A percentile compares a stretch with the other conserved stretches of the same genome.
Evolutionary conservation across 2,888 invertebrate species (phyloP).

Genomic region (Dusona sp.): DNA sequence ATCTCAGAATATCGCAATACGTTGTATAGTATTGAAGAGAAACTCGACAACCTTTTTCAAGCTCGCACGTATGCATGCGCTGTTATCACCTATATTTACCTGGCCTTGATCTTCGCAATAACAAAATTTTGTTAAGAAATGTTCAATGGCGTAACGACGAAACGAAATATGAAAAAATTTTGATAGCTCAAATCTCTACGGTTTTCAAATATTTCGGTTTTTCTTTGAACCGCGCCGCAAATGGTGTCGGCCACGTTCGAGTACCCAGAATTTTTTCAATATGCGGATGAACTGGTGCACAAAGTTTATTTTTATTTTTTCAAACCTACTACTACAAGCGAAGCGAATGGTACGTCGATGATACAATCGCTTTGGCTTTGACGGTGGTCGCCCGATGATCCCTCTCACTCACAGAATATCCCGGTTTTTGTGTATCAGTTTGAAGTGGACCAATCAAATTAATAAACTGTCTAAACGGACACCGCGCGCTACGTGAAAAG

Average conservation of each 20-base stretch:
- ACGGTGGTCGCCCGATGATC: slow-evolving; percentile 64
- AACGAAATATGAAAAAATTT: neutral
- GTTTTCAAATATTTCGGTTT: slow-evolving; percentile 2
- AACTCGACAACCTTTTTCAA: neutral
- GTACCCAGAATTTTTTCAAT: slow-evolving; percentile 32
- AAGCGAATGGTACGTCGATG: slow-evolving; percentile 51
- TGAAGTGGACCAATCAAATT: slow-evolving; percentile 82
- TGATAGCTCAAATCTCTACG: neutral
- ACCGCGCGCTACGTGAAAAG: slow-evolving; percentile 64
- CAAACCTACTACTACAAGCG: slow-evolving; percentile 24
- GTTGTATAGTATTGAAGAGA: neutral
- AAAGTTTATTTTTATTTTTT: slow-evolving; percentile 29
- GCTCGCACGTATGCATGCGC: neutral
- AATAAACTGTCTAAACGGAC: slow-evolving; percentile 82
- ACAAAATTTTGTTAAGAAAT: neutral
- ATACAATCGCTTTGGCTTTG: slow-evolving; percentile 69
- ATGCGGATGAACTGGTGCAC: slow-evolving; percentile 21
- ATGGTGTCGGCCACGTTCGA: neutral
- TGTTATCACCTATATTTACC: neutral
- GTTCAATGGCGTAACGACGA: neutral
- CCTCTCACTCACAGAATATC: slow-evolving; percentile 61
- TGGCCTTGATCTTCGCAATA: neutral
- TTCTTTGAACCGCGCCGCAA: neutral
- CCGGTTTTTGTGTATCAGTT: slow-evolving; percentile 66
- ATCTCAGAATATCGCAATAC: neutral